Percentiles rank a stretch among this genome's conserved stretches.
phyloP scores from a whole-genome alignment of 2,888 invertebrate species.

The Apamea crenata region DNA sequence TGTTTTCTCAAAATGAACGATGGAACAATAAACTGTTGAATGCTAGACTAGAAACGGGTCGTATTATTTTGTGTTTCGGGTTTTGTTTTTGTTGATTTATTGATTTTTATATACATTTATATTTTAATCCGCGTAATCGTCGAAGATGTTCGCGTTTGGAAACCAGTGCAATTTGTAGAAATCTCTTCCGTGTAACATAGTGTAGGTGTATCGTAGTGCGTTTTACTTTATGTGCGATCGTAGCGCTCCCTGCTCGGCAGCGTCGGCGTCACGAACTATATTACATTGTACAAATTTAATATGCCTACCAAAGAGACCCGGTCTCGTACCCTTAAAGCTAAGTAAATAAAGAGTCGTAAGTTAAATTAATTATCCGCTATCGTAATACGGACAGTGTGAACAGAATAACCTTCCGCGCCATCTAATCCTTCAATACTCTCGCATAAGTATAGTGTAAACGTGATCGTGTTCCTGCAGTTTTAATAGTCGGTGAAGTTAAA shows the following conservation, averaged over 20 bases:
- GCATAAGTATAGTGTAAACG: slow-evolving; percentile 90
- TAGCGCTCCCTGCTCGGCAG: slow-evolving; percentile 78
- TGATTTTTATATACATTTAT: slow-evolving; percentile 81
- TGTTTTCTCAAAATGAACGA: slow-evolving; percentile 82
- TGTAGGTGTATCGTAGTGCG: slow-evolving; percentile 89
- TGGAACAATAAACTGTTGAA: slow-evolving; percentile 89
- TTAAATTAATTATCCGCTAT: slow-evolving; percentile 86
- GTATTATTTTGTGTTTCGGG: slow-evolving; percentile 90
- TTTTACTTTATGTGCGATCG: slow-evolving; percentile 83
- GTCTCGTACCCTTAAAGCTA: slow-evolving; percentile 90
- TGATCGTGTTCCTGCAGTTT: slow-evolving; percentile 91
- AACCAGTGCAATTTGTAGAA: slow-evolving; percentile 91
- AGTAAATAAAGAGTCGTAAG: slow-evolving; percentile 88
- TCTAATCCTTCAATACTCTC: slow-evolving; percentile 88
- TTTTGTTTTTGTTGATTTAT: slow-evolving; percentile 89
- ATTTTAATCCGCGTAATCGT: slow-evolving; percentile 88
- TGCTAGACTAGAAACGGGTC: slow-evolving; percentile 90
- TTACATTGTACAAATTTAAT: slow-evolving; percentile 90
- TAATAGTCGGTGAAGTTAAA: slow-evolving; percentile 90
- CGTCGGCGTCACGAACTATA: slow-evolving; percentile 85
- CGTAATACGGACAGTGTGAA: slow-evolving; percentile 83
- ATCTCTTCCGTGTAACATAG: slow-evolving; percentile 90
- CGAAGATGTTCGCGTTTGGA: slow-evolving; percentile 89
- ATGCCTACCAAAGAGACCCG: slow-evolving; percentile 91
- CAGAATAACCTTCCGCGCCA: slow-evolving; percentile 87